A percentile compares a stretch with the other conserved stretches of the same genome.
phyloP scores from a whole-genome alignment of 2,113 vertebrate species.

The Semnornis frantzii region DNA sequence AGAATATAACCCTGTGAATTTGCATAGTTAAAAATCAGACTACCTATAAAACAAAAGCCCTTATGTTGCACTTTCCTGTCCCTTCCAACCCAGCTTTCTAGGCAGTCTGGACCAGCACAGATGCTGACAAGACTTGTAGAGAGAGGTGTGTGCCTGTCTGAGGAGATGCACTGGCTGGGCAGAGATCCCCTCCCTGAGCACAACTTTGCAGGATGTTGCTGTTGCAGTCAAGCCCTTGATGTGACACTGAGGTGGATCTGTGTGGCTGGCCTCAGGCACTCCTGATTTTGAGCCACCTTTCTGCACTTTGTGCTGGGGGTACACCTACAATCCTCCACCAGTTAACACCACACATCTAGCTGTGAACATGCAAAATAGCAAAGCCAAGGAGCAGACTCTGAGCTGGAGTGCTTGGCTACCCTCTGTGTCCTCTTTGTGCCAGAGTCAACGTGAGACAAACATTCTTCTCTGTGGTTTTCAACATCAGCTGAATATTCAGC shows the following conservation, averaged over 20 bases:
- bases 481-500: not conserved
- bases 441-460: not conserved
- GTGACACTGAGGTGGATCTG: not conserved
- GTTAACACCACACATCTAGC: not conserved
- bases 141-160: not conserved
- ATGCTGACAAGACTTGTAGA: not conserved
- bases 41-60: not conserved
- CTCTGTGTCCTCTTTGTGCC: not conserved
- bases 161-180: not conserved
- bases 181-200: not conserved
- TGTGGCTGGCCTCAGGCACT: not conserved
- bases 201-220: not conserved
- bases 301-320: not conserved
- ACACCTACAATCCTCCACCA: not conserved
- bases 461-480: not conserved
- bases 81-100: not conserved
- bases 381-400: not conserved
- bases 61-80: not conserved
- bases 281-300: not conserved
- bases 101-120: not conserved
- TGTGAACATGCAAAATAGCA: not conserved
- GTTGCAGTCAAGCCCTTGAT: not conserved
- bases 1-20: constrained; percentile 3
- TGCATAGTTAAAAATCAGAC: constrained; percentile 43
- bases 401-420: not conserved